These are phyloP conservation scores for Ceyx cyanopectus DNA, from an alignment of 2,113 vertebrate species.

Conservation along the genomic window DNA sequence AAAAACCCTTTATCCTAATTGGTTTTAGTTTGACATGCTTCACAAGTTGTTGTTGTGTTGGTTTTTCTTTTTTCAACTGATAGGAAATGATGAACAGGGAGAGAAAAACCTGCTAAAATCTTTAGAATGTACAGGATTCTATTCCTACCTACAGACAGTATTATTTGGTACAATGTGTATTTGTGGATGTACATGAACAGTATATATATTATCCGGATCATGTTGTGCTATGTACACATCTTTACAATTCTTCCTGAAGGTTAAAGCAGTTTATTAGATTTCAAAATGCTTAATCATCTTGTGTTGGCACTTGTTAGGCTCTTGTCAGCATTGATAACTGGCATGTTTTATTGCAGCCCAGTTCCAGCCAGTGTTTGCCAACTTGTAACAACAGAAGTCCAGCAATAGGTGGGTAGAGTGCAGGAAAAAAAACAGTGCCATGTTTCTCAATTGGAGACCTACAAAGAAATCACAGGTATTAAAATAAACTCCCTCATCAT, in stretches of 20 bases:
- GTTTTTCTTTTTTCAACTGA: slow-evolving; percentile 53
- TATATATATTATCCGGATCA: slow-evolving; percentile 99
- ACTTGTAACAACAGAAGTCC: slow-evolving; percentile 91
- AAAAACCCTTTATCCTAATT: slow-evolving; percentile 72
- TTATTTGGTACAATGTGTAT: slow-evolving; percentile 96
- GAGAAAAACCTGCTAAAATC: slow-evolving; percentile 83
- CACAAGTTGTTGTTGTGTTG: slow-evolving; percentile 68
- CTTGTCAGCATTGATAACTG: slow-evolving; percentile 91
- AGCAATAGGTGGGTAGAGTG: slow-evolving; percentile 94
- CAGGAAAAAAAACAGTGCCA: slow-evolving; percentile 96
- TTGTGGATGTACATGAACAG: slow-evolving; percentile 87
- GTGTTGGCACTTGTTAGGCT: slow-evolving; percentile 97
- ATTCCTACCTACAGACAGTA: slow-evolving; percentile 88
- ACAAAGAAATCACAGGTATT: slow-evolving; percentile 43
- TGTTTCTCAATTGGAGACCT: slow-evolving; percentile 97
- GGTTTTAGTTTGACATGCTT: slow-evolving; percentile 79
- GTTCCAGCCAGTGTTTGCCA: slow-evolving; percentile 93
- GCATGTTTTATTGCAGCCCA: slow-evolving; percentile 93
- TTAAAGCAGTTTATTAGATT: slow-evolving; percentile 98
- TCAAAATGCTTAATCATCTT: slow-evolving; percentile 87
- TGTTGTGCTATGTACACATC: slow-evolving; percentile 99
- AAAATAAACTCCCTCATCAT: background rate
- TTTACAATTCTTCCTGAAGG: slow-evolving; percentile 99
- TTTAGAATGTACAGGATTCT: slow-evolving; percentile 88
- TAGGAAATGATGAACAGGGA: slow-evolving; percentile 80